phyloP scores from a whole-genome alignment of 1,140 invertebrate species.

The Eriocheir sinensis region DNA sequence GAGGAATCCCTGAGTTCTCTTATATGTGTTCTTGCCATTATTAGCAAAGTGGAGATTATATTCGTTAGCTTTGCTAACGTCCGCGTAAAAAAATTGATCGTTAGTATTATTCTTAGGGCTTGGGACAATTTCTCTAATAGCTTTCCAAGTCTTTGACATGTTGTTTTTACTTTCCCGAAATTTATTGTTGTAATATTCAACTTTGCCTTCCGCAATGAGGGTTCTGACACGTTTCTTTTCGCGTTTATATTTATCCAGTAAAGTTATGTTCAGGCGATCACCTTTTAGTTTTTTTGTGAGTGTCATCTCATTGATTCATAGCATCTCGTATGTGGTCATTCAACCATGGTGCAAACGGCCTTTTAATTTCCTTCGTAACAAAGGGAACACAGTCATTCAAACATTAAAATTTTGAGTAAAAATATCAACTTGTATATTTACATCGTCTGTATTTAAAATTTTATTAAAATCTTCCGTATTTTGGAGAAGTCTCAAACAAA shows the following conservation, averaged over 20 bases:
- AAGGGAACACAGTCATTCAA: too few relatives aligned
- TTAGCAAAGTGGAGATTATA: neutral
- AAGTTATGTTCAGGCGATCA: too few relatives aligned
- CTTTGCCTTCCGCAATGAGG: neutral
- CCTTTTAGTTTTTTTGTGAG: too few relatives aligned
- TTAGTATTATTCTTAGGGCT: neutral
- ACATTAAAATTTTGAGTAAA: too few relatives aligned
- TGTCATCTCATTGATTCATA: too few relatives aligned
- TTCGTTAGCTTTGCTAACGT: neutral
- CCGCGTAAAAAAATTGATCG: neutral
- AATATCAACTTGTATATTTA: neutral
- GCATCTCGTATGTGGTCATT: too few relatives aligned
- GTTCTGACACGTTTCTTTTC: neutral
- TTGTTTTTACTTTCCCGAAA: neutral
- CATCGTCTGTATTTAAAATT: neutral
- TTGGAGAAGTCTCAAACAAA: neutral
- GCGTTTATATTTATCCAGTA: too few relatives aligned
- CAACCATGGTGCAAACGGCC: too few relatives aligned
- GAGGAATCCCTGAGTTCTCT: constrained; percentile 12
- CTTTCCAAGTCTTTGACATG: neutral
- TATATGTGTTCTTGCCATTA: constrained; percentile 14
- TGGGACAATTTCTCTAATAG: constrained; percentile 13
- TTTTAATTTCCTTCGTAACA: too few relatives aligned
- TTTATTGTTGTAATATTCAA: neutral
- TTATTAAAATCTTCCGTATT: neutral